These are phyloP conservation scores for Enoplosus armatus DNA, from an alignment of 2,797 vertebrate genomes.

Conservation along the genomic window DNA sequence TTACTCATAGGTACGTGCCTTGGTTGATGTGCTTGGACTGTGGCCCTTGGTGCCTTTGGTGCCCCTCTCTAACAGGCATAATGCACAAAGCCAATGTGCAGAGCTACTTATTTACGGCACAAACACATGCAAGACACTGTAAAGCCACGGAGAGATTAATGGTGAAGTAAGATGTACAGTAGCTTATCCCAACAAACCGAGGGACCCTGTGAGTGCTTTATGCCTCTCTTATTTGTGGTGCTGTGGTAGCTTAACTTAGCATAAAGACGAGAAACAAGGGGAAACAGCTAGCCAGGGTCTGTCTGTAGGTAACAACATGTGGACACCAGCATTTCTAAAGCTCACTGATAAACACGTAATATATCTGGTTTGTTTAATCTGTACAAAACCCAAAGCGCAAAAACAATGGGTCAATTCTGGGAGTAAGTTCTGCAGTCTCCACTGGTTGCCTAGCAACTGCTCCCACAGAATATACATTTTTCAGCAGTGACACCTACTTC, in stretches of 20 bases:
- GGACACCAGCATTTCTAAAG: neutral
- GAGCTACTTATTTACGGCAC: constrained; percentile 39
- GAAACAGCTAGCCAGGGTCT: neutral
- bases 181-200: neutral
- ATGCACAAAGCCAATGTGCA: constrained; percentile 51
- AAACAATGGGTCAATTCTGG: no score
- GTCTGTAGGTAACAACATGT: neutral
- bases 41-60: constrained; percentile 36
- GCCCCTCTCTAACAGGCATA: constrained; percentile 43
- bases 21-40: constrained; percentile 29
- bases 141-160: constrained; percentile 35
- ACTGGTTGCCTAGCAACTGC: neutral
- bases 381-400: neutral
- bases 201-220: neutral
- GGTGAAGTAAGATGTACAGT: constrained; percentile 20
- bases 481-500: neutral
- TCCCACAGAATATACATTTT: neutral
- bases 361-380: neutral
- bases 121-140: constrained; percentile 29
- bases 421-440: neutral
- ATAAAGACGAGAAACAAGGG: neutral
- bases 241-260: neutral
- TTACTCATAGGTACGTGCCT: constrained; percentile 56
- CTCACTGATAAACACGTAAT: neutral
- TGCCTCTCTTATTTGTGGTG: neutral